Evolutionary conservation across 2,797 vertebrate genomes (phyloP).

Genomic region (Cottoperca gobio): DNA sequence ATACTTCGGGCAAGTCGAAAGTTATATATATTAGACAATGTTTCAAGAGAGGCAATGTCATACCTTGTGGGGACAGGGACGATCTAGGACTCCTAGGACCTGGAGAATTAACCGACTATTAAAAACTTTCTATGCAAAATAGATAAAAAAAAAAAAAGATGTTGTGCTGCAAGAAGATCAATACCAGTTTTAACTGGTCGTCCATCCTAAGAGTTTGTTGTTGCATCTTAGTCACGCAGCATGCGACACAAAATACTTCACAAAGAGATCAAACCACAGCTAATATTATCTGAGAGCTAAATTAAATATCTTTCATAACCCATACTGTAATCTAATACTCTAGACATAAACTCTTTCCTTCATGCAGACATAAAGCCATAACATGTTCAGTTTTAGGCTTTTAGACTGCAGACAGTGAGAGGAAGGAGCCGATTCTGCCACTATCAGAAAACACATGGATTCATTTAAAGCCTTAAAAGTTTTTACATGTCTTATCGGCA

Average conservation of each 20-base stretch:
- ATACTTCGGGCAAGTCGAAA: too few relatives aligned
- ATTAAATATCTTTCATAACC: not conserved
- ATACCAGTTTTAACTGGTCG: not conserved
- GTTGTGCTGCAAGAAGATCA: not conserved
- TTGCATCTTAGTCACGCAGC: not conserved
- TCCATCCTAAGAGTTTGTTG: not conserved
- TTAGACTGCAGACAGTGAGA: not conserved
- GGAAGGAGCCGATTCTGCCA: not conserved
- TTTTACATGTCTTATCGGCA: conserved; percentile 16
- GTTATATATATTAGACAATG: too few relatives aligned
- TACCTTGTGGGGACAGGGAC: conserved; percentile 2
- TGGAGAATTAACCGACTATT: not conserved
- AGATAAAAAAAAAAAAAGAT: not conserved
- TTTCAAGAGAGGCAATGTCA: not conserved
- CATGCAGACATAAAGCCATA: not conserved
- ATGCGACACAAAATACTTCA: not conserved
- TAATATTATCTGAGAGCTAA: not conserved
- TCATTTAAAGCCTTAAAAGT: conserved; percentile 36
- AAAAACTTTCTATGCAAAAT: not conserved
- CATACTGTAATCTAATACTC: not conserved
- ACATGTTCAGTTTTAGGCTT: conserved; percentile 2
- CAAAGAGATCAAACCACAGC: not conserved
- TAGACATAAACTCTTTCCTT: conserved; percentile 3
- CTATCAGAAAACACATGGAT: conserved; percentile 29
- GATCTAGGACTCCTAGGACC: not conserved